Evolutionary conservation across 2,113 vertebrate species (phyloP).

Genomic region (Hippocampus barbouri): DNA sequence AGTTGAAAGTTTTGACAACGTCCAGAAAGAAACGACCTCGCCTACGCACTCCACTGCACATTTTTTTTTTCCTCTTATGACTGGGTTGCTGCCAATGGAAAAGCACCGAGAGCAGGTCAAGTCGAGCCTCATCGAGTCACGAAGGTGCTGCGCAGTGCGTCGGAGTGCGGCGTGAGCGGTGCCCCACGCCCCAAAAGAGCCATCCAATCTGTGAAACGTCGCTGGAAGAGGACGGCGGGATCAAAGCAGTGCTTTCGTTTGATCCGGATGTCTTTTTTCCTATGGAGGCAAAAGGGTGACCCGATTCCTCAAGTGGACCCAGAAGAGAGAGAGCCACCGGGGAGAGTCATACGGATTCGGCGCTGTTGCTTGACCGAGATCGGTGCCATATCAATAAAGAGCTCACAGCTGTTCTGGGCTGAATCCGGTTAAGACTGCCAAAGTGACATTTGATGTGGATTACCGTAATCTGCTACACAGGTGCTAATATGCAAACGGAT

Average conservation of each 20-base stretch:
- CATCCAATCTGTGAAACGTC: neutral
- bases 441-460: constrained; percentile 19
- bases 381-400: constrained; percentile 31
- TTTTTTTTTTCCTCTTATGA: constrained; percentile 25
- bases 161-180: neutral
- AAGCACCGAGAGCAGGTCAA: neutral
- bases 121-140: neutral
- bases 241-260: no score
- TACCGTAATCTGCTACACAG: constrained; percentile 27
- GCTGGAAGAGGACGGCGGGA: neutral
- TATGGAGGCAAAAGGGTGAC: constrained; percentile 29
- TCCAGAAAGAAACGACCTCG: constrained; percentile 34
- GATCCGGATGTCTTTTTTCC: neutral
- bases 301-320: constrained; percentile 38
- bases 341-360: constrained; percentile 54
- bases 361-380: constrained; percentile 33
- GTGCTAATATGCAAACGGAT: constrained; percentile 16
- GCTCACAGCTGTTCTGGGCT: constrained; percentile 10
- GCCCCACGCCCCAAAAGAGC: neutral
- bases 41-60: constrained; percentile 38
- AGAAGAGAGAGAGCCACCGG: constrained; percentile 37
- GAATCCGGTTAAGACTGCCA: constrained; percentile 21
- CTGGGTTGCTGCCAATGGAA: constrained; percentile 1
- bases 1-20: constrained; percentile 31
- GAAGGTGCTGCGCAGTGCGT: neutral